phyloP scores from a whole-genome alignment of 2,888 invertebrate species.

The Eucera pruinosa region DNA sequence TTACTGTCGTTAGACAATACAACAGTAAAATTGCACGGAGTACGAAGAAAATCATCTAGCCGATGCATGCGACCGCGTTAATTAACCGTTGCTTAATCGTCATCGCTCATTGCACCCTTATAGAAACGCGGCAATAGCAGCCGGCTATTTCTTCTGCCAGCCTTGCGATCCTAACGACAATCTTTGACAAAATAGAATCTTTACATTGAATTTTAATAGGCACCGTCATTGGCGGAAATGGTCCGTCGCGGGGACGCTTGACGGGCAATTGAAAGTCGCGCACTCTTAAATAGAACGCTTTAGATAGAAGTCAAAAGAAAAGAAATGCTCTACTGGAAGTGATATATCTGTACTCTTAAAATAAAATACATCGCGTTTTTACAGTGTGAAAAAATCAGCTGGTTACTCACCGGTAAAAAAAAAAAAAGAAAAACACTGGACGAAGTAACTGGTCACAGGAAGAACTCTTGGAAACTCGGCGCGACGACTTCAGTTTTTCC shows the following conservation, averaged over 20 bases:
- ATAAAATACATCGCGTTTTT: too few relatives aligned
- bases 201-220: slow-evolving; percentile 17
- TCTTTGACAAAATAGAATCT: background rate
- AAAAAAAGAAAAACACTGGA: background rate
- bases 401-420: slow-evolving; percentile 21
- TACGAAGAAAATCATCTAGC: background rate
- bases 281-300: background rate
- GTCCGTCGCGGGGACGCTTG: slow-evolving; percentile 29
- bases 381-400: too few relatives aligned
- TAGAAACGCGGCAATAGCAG: slow-evolving; percentile 18
- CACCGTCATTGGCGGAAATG: background rate
- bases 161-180: slow-evolving; percentile 15
- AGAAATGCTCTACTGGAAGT: background rate
- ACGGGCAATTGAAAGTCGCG: slow-evolving; percentile 38
- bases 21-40: background rate
- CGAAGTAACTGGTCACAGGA: too few relatives aligned
- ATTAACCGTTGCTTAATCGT: slow-evolving; percentile 39
- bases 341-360: too few relatives aligned
- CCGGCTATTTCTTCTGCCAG: slow-evolving; percentile 26
- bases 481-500: background rate
- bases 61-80: slow-evolving; percentile 2
- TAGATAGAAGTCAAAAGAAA: background rate
- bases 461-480: background rate
- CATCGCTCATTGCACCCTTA: slow-evolving; percentile 13
- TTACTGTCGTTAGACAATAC: slow-evolving; percentile 5